A percentile compares a stretch with the other conserved stretches of the same genome.
Conservation (phyloP, 2,113 vertebrate species). For the Phyllostomus discolor region DNA sequence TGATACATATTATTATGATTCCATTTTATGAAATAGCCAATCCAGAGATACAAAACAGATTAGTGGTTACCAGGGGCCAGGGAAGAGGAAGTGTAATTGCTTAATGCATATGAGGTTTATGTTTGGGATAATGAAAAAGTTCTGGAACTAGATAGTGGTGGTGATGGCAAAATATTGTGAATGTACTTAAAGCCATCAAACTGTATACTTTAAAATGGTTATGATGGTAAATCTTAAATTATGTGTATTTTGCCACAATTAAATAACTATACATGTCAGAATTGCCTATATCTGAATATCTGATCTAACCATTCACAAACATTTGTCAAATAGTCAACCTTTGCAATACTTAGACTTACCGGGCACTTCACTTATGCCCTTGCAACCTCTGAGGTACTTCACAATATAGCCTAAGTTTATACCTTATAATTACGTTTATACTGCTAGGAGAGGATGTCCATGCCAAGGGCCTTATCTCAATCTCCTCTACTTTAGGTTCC, state of each 20-base stretch:
- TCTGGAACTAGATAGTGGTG: no score
- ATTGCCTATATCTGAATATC: neutral
- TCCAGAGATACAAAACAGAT: neutral
- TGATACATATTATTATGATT: neutral
- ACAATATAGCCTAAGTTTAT: neutral
- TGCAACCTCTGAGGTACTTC: neutral
- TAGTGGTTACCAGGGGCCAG: neutral
- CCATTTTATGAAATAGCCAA: no score
- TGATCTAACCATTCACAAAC: neutral
- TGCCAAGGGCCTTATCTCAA: neutral
- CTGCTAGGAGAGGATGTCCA: neutral
- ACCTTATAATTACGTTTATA: neutral
- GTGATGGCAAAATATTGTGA: no score
- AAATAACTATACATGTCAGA: neutral
- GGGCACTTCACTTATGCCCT: neutral
- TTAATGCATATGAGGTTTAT: neutral
- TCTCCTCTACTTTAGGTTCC: neutral
- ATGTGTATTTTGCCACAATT: neutral
- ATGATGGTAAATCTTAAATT: neutral
- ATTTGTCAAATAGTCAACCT: neutral
- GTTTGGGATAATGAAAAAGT: neutral
- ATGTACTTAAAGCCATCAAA: no score
- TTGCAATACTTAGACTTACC: neutral
- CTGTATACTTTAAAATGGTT: no score
- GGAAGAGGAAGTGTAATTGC: neutral